Evolutionary conservation across 53 echinoderm and acorn worm species (phyloP).

Genomic region (Temnopleurus reevesii): DNA sequence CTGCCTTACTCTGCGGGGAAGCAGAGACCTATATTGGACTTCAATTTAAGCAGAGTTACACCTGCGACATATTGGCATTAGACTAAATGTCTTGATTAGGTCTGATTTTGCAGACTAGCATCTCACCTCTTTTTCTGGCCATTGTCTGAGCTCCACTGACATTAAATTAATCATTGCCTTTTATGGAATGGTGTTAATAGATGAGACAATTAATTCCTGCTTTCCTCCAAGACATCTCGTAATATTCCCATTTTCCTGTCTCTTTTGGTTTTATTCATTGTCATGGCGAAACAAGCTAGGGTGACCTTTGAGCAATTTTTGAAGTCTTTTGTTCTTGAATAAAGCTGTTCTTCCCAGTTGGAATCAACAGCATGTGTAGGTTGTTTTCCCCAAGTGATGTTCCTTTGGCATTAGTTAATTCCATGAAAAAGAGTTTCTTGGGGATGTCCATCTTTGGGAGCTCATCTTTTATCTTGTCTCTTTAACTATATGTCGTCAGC

Average conservation of each 20-base stretch:
- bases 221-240: neutral
- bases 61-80: too few relatives aligned
- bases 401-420: neutral
- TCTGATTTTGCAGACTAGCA: too few relatives aligned
- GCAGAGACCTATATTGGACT: too few relatives aligned
- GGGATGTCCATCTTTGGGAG: too few relatives aligned
- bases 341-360: neutral
- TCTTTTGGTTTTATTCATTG: neutral
- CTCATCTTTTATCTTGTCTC: too few relatives aligned
- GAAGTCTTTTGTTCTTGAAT: neutral
- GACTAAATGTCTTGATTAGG: too few relatives aligned
- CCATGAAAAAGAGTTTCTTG: neutral
- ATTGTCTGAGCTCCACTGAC: neutral
- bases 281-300: neutral
- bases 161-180: constrained; percentile 42
- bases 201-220: constrained; percentile 15
- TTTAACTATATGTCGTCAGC: too few relatives aligned
- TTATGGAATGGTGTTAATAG: constrained; percentile 33
- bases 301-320: neutral
- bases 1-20: too few relatives aligned
- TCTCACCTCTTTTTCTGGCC: neutral
- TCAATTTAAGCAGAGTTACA: too few relatives aligned
- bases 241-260: neutral
- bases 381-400: neutral
- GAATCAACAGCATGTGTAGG: neutral